These are phyloP conservation scores for Cheumatopsyche charites DNA, from an alignment of 1,140 invertebrate genomes.

Conservation along the genomic window DNA sequence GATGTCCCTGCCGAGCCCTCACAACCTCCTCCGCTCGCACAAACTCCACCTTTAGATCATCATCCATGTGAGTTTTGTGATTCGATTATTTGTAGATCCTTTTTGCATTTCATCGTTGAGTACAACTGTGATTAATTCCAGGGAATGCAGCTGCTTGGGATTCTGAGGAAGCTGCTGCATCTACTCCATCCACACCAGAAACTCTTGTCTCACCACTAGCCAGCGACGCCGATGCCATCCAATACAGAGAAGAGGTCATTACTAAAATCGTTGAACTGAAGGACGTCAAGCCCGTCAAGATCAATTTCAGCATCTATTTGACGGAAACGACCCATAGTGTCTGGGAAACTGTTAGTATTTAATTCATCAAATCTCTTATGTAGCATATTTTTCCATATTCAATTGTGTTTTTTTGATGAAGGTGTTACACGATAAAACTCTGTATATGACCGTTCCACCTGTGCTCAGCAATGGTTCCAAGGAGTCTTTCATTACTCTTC, in stretches of 20 bases:
- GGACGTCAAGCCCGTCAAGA: constrained; percentile 69
- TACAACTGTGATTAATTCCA: constrained; percentile 36
- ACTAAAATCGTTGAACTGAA: constrained; percentile 63
- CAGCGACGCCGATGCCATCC: constrained; percentile 34
- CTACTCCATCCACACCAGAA: constrained; percentile 51
- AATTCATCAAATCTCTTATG: too few species aligned
- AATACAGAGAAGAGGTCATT: constrained; percentile 49
- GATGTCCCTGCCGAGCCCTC: constrained; percentile 68
- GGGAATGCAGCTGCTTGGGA: constrained; percentile 51
- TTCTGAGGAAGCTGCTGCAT: constrained; percentile 52
- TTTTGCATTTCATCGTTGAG: constrained; percentile 4
- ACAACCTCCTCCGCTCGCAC: constrained; percentile 63
- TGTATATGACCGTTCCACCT: constrained; percentile 87
- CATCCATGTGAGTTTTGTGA: constrained; percentile 56
- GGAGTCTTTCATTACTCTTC: constrained; percentile 88
- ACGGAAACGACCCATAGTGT: constrained; percentile 75
- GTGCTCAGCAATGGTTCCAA: constrained; percentile 87
- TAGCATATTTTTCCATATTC: constrained; percentile 2
- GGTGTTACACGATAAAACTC: constrained; percentile 74
- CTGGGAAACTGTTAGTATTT: constrained; percentile 77
- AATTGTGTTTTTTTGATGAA: constrained; percentile 43
- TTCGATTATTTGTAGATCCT: not conserved
- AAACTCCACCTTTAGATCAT: constrained; percentile 58
- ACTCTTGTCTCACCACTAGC: constrained; percentile 46
- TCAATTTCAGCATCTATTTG: constrained; percentile 78